Conservation (phyloP, 2,888 invertebrate species). For the Antheraea assamensis region DNA sequence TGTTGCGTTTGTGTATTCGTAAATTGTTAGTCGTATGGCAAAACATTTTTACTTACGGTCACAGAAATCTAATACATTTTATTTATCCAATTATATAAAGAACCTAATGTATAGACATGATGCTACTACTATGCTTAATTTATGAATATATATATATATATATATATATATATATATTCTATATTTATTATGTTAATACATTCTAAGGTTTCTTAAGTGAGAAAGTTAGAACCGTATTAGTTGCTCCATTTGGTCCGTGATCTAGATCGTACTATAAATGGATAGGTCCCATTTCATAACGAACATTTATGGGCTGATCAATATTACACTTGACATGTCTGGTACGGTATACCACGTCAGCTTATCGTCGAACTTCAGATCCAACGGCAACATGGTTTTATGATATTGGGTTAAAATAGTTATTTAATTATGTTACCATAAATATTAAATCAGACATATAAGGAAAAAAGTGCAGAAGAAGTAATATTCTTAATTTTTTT, state of each 20-base stretch:
- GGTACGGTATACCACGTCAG: constrained; percentile 37
- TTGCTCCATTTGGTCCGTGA: constrained; percentile 40
- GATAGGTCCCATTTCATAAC: constrained; percentile 41
- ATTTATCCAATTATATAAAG: background rate
- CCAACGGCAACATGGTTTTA: constrained; percentile 40
- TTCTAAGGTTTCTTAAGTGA: constrained; percentile 3
- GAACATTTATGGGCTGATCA: constrained; percentile 56
- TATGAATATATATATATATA: too few relatives aligned
- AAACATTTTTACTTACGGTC: background rate
- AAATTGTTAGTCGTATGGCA: background rate
- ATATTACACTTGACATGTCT: constrained; percentile 51
- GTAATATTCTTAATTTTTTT: background rate
- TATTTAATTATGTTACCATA: too few relatives aligned
- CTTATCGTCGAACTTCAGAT: constrained; percentile 44
- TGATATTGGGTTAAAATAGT: constrained; percentile 28
- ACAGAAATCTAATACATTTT: background rate
- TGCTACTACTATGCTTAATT: background rate
- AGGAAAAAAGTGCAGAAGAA: background rate
- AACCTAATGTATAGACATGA: background rate
- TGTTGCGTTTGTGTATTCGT: background rate
- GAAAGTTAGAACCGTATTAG: constrained; percentile 6
- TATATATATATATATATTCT: too few relatives aligned
- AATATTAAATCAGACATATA: too few relatives aligned
- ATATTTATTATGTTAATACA: constrained; percentile 1
- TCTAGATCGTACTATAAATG: constrained; percentile 31